Conservation (phyloP, 2,888 invertebrate genomes). For the Caenorhabditis uteleia region DNA sequence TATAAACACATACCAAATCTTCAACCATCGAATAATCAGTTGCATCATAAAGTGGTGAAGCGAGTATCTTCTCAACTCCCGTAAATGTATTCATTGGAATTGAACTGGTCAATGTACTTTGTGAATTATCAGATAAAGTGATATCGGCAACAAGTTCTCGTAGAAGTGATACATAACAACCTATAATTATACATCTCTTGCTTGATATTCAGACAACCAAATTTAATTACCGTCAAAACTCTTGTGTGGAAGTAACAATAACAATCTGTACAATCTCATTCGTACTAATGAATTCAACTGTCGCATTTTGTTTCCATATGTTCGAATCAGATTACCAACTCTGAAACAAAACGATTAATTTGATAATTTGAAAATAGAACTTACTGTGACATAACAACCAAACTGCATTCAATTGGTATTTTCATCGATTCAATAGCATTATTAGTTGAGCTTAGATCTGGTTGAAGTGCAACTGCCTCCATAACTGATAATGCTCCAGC, state of each 20-base stretch:
- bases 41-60: slow-evolving; percentile 42
- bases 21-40: slow-evolving; percentile 51
- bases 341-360: slow-evolving; percentile 72
- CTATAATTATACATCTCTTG: slow-evolving; percentile 52
- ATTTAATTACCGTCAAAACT: slow-evolving; percentile 44
- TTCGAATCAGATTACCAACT: slow-evolving; percentile 83
- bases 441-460: slow-evolving; percentile 36
- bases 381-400: slow-evolving; percentile 50
- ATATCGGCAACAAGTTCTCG: slow-evolving; percentile 91
- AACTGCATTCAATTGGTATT: slow-evolving; percentile 48
- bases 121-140: slow-evolving; percentile 89
- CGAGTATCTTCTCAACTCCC: slow-evolving; percentile 52
- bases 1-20: slow-evolving; percentile 22
- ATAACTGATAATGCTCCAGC: slow-evolving; percentile 86
- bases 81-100: slow-evolving; percentile 83
- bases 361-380: slow-evolving; percentile 1
- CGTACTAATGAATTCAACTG: slow-evolving; percentile 75
- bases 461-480: slow-evolving; percentile 46
- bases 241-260: slow-evolving; percentile 69
- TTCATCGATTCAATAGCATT: slow-evolving; percentile 44
- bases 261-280: slow-evolving; percentile 87
- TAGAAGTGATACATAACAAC: slow-evolving; percentile 82
- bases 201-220: background rate
- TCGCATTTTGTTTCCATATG: slow-evolving; percentile 80
- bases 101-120: slow-evolving; percentile 84